Conservation (phyloP, 37 sponge, comb jelly and placozoan species). For the Amphimedon queenslandica region DNA sequence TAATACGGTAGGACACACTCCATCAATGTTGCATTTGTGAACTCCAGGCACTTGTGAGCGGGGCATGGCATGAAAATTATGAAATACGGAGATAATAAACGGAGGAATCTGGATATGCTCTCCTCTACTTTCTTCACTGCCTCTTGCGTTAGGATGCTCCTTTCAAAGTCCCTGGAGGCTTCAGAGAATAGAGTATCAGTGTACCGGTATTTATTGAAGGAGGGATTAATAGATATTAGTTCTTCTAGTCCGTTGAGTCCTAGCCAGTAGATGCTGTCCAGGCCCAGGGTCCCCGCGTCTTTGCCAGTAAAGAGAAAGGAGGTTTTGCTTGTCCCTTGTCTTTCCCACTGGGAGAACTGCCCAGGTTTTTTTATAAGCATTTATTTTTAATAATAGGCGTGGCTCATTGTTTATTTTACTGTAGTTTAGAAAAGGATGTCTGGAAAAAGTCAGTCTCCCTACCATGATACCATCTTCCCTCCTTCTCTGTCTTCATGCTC, state of each 20-base stretch:
- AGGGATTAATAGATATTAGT: constrained; percentile 59
- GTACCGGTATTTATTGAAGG: constrained; percentile 48
- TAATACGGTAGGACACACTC: constrained; percentile 91
- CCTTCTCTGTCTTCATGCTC: no score
- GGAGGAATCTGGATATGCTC: constrained; percentile 62
- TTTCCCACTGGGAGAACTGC: no score
- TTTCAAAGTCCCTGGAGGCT: constrained; percentile 64
- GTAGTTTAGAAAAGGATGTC: no score
- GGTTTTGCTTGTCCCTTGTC: constrained; percentile 43
- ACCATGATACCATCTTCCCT: no score
- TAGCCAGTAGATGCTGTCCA: constrained; percentile 49
- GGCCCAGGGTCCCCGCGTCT: constrained; percentile 68
- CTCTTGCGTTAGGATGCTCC: constrained; percentile 49
- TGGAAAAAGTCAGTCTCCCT: no score
- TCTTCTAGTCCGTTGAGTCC: constrained; percentile 88
- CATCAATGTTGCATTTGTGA: constrained; percentile 72
- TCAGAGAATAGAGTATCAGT: constrained; percentile 65
- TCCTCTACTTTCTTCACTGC: constrained; percentile 39
- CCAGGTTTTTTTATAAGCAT: no score
- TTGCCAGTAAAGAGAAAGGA: constrained; percentile 66
- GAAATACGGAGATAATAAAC: constrained; percentile 77
- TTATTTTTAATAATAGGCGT: no score
- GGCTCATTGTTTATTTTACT: no score
- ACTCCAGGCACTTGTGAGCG: constrained; percentile 88
- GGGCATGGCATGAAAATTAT: constrained; percentile 75